Percentiles rank a stretch among this genome's conserved stretches.
Evolutionary conservation across 2,888 invertebrate genomes (phyloP).

Genomic region (Phyto melanocephala): DNA sequence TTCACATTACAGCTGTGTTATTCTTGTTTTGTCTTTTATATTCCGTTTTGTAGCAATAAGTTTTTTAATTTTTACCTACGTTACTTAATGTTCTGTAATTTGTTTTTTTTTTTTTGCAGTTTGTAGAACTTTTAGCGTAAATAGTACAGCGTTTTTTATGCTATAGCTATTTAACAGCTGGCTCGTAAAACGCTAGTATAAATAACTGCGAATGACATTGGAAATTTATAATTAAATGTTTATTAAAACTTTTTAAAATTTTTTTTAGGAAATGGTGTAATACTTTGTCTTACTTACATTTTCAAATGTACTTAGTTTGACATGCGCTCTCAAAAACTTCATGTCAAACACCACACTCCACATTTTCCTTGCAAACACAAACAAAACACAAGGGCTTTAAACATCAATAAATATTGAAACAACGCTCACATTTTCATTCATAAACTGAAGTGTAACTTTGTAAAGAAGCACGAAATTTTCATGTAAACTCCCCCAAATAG

Average conservation of each 20-base stretch:
- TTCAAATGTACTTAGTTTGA: slow-evolving; percentile 27
- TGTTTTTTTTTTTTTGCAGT: too few relatives aligned
- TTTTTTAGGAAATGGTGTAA: not conserved
- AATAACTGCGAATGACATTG: too few relatives aligned
- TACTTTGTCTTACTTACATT: not conserved
- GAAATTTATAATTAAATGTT: too few relatives aligned
- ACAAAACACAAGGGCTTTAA: not conserved
- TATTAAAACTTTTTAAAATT: not conserved
- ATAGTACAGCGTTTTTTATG: too few relatives aligned
- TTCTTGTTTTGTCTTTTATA: too few relatives aligned
- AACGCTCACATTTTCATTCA: slow-evolving; percentile 3
- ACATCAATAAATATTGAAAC: slow-evolving; percentile 6
- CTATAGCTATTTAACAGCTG: too few relatives aligned
- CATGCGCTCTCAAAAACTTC: slow-evolving; percentile 48
- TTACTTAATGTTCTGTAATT: too few relatives aligned
- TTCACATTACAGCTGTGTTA: too few relatives aligned
- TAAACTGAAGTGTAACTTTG: not conserved
- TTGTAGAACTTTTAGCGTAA: too few relatives aligned
- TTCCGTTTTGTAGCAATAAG: too few relatives aligned
- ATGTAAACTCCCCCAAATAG: not conserved
- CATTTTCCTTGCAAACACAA: not conserved
- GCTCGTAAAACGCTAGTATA: too few relatives aligned
- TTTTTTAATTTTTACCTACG: too few relatives aligned
- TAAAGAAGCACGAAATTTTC: not conserved
- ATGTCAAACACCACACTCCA: not conserved